Evolutionary conservation across 35 echinoderm and acorn worm genomes (phyloP).

Genomic region (Strongylocentrotus purpuratus): DNA sequence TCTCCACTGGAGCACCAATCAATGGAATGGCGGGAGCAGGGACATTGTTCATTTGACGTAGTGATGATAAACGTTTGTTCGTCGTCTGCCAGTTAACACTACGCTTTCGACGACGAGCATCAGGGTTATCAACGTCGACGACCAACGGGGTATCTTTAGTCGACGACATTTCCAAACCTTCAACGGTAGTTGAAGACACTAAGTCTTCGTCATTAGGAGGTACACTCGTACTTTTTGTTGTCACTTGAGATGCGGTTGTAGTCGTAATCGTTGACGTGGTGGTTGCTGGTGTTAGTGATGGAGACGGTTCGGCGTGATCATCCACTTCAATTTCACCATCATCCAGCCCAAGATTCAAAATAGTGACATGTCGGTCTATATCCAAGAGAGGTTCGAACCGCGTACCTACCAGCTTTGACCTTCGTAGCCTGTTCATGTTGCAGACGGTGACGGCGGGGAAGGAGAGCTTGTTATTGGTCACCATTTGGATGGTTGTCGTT

Average conservation of each 20-base stretch:
- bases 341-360: background rate
- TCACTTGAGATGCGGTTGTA: background rate
- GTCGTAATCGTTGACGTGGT: background rate
- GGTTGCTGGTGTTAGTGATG: background rate
- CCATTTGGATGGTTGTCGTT: slow-evolving; percentile 70
- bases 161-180: background rate
- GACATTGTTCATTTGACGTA: background rate
- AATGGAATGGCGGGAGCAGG: background rate
- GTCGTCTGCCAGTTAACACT: background rate
- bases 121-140: background rate
- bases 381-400: slow-evolving; percentile 72
- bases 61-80: background rate
- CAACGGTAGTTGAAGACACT: background rate
- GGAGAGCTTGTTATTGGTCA: slow-evolving; percentile 57
- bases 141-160: background rate
- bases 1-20: background rate
- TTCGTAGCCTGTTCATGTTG: slow-evolving; percentile 81
- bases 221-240: background rate
- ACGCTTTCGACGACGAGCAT: background rate
- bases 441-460: slow-evolving; percentile 95
- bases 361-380: slow-evolving; percentile 55
- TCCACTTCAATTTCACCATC: background rate
- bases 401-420: slow-evolving; percentile 58
- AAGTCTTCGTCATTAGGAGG: background rate
- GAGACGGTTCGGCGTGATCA: too few relatives aligned